A percentile compares a stretch with the other conserved stretches of the same genome.
Evolutionary conservation across 2,797 vertebrate genomes (phyloP).

Genomic region (Xenentodon cancila): DNA sequence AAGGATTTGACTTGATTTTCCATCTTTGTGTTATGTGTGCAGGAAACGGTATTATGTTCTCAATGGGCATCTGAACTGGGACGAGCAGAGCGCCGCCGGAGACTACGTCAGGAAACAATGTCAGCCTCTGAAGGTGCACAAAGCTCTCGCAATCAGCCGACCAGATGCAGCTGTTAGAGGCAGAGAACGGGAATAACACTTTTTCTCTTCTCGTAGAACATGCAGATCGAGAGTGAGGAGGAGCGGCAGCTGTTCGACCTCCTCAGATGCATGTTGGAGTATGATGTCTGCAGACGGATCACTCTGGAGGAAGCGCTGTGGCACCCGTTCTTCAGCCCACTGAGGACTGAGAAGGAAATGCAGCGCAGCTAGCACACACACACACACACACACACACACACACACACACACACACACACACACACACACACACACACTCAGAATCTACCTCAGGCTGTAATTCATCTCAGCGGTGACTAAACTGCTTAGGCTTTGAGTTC

Average conservation of each 20-base stretch:
- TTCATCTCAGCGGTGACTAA: background rate
- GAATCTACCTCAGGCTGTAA: conserved; percentile 32
- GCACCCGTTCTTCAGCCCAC: conserved; percentile 86
- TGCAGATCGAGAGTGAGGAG: conserved; percentile 79
- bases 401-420: conserved; percentile 33
- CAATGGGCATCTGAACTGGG: conserved; percentile 81
- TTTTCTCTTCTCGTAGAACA: conserved; percentile 75
- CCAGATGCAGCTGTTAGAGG: background rate
- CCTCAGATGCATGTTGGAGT: conserved; percentile 88
- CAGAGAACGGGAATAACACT: background rate
- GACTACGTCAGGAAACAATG: conserved; percentile 81
- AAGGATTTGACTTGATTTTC: background rate
- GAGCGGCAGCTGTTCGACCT: conserved; percentile 87
- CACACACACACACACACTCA: conserved; percentile 34
- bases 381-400: conserved; percentile 18
- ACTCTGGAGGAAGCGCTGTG: conserved; percentile 86
- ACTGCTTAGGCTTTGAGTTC: background rate
- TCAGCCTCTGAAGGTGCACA: conserved; percentile 84
- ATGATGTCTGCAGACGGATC: conserved; percentile 84
- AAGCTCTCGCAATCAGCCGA: background rate
- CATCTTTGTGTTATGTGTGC: background rate
- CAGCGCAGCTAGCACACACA: conserved; percentile 46
- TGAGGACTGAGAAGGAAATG: conserved; percentile 56
- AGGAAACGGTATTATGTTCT: conserved; percentile 87
- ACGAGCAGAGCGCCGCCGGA: conserved; percentile 79